Percentiles rank a stretch among this genome's conserved stretches.
phyloP scores from a whole-genome alignment of 2,797 vertebrate genomes.

The Oryzias sinensis region DNA sequence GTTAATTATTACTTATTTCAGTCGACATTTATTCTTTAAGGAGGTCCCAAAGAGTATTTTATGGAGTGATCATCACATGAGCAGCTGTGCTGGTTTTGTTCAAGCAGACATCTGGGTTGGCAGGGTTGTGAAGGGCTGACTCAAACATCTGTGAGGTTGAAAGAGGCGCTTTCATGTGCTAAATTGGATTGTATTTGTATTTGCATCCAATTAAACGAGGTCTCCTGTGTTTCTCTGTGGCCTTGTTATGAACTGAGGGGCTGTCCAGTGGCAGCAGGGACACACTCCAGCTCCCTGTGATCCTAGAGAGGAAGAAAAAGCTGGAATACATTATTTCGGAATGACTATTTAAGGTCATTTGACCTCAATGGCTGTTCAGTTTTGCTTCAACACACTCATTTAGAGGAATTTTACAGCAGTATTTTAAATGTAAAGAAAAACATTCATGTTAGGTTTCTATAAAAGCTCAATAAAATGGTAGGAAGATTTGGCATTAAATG shows the following conservation, averaged over 20 bases:
- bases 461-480: neutral
- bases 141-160: conserved; percentile 6
- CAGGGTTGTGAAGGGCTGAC: neutral
- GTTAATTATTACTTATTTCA: too few species aligned
- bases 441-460: neutral
- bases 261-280: too few species aligned
- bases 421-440: rapidly evolving
- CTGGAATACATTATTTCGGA: neutral
- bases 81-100: conserved; percentile 1
- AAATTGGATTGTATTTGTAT: conserved; percentile 21
- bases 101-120: neutral
- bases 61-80: neutral
- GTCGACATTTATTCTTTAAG: too few species aligned
- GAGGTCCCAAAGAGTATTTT: neutral
- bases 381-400: too few species aligned
- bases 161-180: neutral
- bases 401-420: neutral
- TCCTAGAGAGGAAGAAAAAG: too few species aligned
- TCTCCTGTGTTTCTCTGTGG: too few species aligned
- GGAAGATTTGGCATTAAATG: neutral
- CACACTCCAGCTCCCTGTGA: too few species aligned
- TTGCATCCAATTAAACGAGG: conserved; percentile 11
- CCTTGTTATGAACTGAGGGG: too few species aligned
- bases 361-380: neutral
- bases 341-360: neutral